Percentiles rank a stretch among this genome's conserved stretches.
Evolutionary conservation across 2,113 vertebrate genomes (phyloP).

Genomic region (Megatriorchis doriae): DNA sequence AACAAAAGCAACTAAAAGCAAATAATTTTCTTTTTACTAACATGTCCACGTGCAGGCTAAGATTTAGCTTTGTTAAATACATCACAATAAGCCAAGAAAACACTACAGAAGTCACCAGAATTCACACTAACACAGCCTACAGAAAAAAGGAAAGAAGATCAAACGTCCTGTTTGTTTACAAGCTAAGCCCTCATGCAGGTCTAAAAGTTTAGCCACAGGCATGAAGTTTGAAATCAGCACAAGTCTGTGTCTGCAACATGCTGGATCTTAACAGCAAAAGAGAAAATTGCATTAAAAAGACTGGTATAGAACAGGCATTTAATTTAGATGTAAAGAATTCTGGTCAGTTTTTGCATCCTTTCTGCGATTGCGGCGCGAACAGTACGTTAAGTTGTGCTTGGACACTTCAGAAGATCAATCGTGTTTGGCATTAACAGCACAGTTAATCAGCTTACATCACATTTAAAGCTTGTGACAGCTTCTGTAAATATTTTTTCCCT

Average conservation of each 20-base stretch:
- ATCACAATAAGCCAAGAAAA: not conserved
- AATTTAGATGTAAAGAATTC: not conserved
- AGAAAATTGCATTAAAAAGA: not conserved
- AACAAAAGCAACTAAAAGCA: not conserved
- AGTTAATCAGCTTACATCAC: not conserved
- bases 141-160: not conserved
- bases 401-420: not conserved
- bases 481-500: not conserved
- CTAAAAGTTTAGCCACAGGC: not conserved
- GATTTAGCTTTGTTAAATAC: not conserved
- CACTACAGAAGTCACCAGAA: not conserved
- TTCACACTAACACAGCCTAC: not conserved
- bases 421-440: not conserved
- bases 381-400: accelerated
- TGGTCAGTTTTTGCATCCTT: not conserved
- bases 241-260: not conserved
- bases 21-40: not conserved
- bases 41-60: accelerated
- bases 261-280: not conserved
- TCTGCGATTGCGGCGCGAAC: not conserved
- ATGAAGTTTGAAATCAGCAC: not conserved
- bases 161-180: not conserved
- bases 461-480: not conserved
- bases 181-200: not conserved
- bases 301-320: not conserved